phyloP scores from a whole-genome alignment of 2,797 vertebrate species.

The Macropus fuliginosus region DNA sequence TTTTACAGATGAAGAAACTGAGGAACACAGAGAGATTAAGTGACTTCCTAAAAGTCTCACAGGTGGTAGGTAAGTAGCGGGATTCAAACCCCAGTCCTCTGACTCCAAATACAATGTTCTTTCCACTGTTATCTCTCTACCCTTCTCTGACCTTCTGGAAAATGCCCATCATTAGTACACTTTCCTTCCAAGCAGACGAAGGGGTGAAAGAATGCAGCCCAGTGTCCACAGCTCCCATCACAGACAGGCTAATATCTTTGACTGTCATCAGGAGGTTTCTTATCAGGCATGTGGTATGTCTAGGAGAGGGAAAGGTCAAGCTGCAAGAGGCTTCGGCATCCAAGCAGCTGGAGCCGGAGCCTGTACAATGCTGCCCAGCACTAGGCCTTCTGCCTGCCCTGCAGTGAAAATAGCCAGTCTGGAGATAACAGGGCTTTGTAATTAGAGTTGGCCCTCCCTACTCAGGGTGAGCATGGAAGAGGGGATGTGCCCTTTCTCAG shows the following conservation, averaged over 20 bases:
- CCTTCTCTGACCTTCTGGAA: background rate
- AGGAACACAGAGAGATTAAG: background rate
- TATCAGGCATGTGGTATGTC: background rate
- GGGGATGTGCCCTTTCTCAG: background rate
- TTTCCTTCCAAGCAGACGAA: background rate
- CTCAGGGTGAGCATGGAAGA: background rate
- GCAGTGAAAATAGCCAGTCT: background rate
- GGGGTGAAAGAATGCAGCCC: background rate
- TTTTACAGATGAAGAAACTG: background rate
- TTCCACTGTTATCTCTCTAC: background rate
- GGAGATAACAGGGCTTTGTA: background rate
- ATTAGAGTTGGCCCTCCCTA: slow-evolving; percentile 5
- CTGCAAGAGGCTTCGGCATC: background rate
- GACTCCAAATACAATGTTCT: background rate
- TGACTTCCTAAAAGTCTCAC: background rate
- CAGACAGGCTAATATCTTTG: background rate
- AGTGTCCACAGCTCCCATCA: background rate
- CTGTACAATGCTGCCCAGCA: background rate
- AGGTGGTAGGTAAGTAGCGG: background rate
- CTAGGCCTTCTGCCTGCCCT: background rate
- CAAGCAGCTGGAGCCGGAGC: background rate
- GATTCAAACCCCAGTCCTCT: background rate
- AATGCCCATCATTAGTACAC: background rate
- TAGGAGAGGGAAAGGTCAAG: background rate
- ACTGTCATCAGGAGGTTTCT: background rate